Conservation (phyloP, 2,888 invertebrate genomes). For the Xestoiulus laeticollis region DNA sequence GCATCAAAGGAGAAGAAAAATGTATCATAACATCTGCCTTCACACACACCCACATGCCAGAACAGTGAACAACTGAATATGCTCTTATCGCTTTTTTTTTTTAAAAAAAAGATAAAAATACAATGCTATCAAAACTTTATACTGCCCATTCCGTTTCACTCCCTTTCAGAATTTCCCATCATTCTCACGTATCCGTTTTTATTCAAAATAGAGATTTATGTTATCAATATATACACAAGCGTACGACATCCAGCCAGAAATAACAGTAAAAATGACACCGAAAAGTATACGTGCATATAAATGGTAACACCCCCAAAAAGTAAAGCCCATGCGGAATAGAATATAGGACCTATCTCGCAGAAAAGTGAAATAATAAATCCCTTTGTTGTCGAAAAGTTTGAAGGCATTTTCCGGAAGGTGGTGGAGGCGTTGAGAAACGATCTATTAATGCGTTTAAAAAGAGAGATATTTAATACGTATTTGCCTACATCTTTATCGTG, state of each 20-base stretch:
- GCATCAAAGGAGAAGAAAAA: not conserved
- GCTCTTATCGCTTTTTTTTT: slow-evolving; percentile 5
- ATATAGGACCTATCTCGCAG: slow-evolving; percentile 1
- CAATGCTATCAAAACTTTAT: slow-evolving; percentile 41
- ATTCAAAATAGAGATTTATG: slow-evolving; percentile 43
- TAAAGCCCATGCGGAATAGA: not conserved
- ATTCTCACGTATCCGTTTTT: slow-evolving; percentile 43
- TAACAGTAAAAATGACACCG: not conserved
- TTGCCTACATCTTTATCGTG: slow-evolving; percentile 27
- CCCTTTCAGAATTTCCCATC: slow-evolving; percentile 39
- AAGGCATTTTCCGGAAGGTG: slow-evolving; percentile 35
- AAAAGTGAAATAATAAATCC: slow-evolving; percentile 40
- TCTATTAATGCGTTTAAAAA: not conserved
- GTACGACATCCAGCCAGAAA: slow-evolving; percentile 1
- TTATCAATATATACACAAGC: slow-evolving; percentile 31
- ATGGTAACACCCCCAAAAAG: not conserved
- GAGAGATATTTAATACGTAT: slow-evolving; percentile 30
- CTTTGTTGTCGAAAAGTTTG: slow-evolving; percentile 16
- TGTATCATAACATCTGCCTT: not conserved
- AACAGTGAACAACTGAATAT: slow-evolving; percentile 8
- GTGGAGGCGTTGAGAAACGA: not conserved
- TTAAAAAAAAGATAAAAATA: slow-evolving; percentile 14
- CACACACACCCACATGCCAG: not conserved
- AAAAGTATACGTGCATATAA: not conserved
- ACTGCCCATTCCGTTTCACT: slow-evolving; percentile 43